Evolutionary conservation across 2,113 vertebrate genomes (phyloP), one percentile per base, ranked within the genome.

Genomic region (Tragelaphus strepsiceros): DNA sequence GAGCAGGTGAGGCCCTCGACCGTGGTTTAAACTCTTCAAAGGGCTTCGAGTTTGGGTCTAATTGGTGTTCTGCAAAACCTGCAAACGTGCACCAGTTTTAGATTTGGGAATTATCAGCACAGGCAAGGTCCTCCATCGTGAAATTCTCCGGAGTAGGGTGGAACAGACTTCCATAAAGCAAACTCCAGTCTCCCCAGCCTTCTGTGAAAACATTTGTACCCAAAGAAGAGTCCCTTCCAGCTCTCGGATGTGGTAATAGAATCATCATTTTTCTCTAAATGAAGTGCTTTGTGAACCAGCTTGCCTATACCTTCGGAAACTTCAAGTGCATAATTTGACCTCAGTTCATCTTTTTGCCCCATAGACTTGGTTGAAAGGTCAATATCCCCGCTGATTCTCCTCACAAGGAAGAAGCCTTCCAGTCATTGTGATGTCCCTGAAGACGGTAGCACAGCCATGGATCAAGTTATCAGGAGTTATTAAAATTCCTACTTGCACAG

Each of bases 31-130:
- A 35, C 67, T 80, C 21, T 17, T 92, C 58, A 80, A 61, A 93
- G 51, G 58, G 15, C 28, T 43, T 67, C 2, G 4, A 43, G 82
- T 82, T 32, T 58, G 49, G 84, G 43, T 92, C 92, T 90, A 67
- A 59, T 67, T 92, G 81, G n/a, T 77, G 16, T 86, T 94, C 64
- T 82, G 64, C 64, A 62, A 93, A 94, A 84, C 71, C 92, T 95
- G n/a, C 93, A 95, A 88, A 90, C 83, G 56, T 17, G 32, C 64
- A 43, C 51, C 30, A 71, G 82, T 51, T 93, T 78, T 21, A 77
- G 86, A 53, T 96, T 96, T 95, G 91, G 82, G 97, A 94, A 92
- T 95, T 39, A 71, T 10, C 90, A 89, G 88, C 95, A 88, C 28
- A 8, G 43, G 15, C 46, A 43, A 84, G 2, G n/a, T 84, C 74